A percentile compares a stretch with the other conserved stretches of the same genome.
phyloP scores from a whole-genome alignment of 92 coral and sea anemone genomes.

The Micromussa lordhowensis region DNA sequence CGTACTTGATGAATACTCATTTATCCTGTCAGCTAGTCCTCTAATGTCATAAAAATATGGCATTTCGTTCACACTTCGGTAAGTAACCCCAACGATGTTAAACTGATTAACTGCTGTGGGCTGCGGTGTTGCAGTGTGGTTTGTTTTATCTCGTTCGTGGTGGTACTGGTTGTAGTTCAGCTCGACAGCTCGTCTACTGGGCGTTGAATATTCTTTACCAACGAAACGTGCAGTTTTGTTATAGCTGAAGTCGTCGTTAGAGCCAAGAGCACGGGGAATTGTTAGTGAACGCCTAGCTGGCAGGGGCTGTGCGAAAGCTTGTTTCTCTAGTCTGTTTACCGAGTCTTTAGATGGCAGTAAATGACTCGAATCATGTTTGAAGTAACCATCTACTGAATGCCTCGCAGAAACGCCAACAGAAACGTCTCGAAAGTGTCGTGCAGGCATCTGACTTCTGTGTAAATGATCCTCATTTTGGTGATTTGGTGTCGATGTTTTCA shows the following conservation, averaged over 20 bases:
- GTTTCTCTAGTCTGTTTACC: constrained; percentile 4
- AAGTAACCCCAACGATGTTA: constrained; percentile 33
- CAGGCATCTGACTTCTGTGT: not conserved
- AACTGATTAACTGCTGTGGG: not conserved
- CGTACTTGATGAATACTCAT: not conserved
- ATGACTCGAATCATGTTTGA: not conserved
- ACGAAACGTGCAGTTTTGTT: constrained; percentile 9
- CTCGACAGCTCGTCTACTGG: not conserved
- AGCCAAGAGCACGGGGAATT: not conserved
- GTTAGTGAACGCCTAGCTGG: not conserved
- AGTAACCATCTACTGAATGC: constrained; percentile 3
- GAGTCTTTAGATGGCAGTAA: not conserved
- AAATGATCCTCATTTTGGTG: not conserved
- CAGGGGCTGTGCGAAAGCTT: not conserved
- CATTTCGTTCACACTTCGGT: constrained; percentile 21
- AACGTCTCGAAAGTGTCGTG: not conserved
- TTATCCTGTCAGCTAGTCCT: not conserved
- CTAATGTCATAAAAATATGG: constrained; percentile 33
- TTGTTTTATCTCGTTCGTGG: not conserved
- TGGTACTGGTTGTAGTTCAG: not conserved
- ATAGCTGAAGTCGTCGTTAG: not conserved
- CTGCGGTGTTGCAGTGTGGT: not conserved
- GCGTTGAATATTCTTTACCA: not conserved
- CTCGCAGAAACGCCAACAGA: constrained; percentile 8
- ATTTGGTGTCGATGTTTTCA: not conserved